These are phyloP conservation scores for Petrolisthes cinctipes DNA, from an alignment of 2,888 invertebrate genomes.

Conservation along the genomic window DNA sequence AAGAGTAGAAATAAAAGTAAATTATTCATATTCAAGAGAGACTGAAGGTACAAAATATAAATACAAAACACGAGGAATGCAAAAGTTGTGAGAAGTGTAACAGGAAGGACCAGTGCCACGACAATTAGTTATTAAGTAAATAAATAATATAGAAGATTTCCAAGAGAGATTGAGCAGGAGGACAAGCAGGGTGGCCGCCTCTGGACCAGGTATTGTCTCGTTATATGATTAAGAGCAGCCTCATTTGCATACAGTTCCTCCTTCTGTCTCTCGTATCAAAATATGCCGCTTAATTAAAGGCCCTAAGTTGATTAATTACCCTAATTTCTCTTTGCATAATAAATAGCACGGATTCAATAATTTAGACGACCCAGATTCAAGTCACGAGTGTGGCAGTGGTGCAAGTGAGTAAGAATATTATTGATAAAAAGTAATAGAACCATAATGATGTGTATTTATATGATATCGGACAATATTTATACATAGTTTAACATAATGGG, in stretches of 20 bases:
- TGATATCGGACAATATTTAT: too few species aligned
- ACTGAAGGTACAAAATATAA: not conserved
- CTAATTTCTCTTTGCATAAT: constrained; percentile 32
- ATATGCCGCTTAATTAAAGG: constrained; percentile 40
- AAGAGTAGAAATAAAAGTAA: not conserved
- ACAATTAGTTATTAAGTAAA: not conserved
- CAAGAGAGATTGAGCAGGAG: not conserved
- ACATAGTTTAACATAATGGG: too few species aligned
- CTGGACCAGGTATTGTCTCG: constrained; percentile 29
- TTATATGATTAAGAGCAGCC: constrained; percentile 35
- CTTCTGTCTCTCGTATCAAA: constrained; percentile 31
- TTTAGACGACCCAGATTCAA: not conserved
- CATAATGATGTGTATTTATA: too few species aligned
- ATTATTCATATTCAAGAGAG: not conserved
- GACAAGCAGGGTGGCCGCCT: not conserved
- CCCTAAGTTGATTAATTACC: constrained; percentile 31
- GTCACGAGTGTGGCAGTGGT: too few species aligned
- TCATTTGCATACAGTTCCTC: constrained; percentile 42
- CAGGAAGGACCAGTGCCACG: not conserved
- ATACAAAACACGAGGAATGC: not conserved
- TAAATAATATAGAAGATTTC: not conserved
- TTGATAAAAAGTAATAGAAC: too few species aligned
- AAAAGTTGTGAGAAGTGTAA: not conserved
- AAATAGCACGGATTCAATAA: not conserved
- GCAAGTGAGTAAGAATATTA: too few species aligned